These are phyloP conservation scores for Varroa destructor DNA, from an alignment of 1,140 invertebrate species.

Conservation along the genomic window DNA sequence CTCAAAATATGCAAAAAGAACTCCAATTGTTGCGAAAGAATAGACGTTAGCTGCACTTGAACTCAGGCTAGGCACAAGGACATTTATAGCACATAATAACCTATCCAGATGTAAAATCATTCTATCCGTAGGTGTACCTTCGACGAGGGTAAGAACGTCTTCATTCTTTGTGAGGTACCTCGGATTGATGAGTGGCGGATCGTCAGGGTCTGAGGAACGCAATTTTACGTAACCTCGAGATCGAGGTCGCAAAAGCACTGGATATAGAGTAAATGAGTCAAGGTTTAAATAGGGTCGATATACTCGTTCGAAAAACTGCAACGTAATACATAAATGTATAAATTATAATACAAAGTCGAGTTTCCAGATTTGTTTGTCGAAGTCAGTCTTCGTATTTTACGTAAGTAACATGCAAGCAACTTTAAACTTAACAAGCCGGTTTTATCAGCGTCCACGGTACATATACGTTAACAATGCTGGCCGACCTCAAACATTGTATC, in stretches of 20 bases:
- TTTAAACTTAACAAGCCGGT: no score
- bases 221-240: slow-evolving; percentile 65
- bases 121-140: slow-evolving; percentile 45
- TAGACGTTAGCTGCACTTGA: no score
- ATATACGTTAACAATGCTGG: no score
- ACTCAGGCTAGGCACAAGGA: no score
- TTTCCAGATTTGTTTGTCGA: neutral
- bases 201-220: slow-evolving; percentile 64
- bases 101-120: no score
- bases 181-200: slow-evolving; percentile 80
- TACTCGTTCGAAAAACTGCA: slow-evolving; percentile 34
- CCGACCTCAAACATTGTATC: no score
- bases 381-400: neutral
- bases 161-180: slow-evolving; percentile 69
- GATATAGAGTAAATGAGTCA: slow-evolving; percentile 70
- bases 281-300: slow-evolving; percentile 38
- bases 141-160: slow-evolving; percentile 63
- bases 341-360: neutral
- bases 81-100: no score
- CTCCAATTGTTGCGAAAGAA: no score
- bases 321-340: neutral
- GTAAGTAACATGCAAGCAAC: neutral
- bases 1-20: no score
- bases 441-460: no score
- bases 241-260: slow-evolving; percentile 58